A percentile compares a stretch with the other conserved stretches of the same genome.
Conservation (phyloP, 2,113 vertebrate genomes). For the Turdus rufiventris region DNA sequence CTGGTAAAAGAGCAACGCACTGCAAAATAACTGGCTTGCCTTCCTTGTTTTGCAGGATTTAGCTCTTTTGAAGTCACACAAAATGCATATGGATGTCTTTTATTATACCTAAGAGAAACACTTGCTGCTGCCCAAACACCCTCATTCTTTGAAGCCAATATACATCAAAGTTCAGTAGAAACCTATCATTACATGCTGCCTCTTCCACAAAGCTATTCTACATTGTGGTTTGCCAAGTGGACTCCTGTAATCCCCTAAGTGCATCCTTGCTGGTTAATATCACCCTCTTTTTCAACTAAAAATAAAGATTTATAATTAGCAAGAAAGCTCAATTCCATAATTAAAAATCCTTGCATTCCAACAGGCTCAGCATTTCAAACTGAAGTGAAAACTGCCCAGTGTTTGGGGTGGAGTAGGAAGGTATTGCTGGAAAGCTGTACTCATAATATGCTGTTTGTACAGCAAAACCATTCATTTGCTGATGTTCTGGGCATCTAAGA, state of each 20-base stretch:
- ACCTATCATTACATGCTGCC: background rate
- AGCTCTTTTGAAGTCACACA: background rate
- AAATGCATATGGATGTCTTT: background rate
- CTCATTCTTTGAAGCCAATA: conserved; percentile 19
- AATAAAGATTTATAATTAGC: conserved; percentile 14
- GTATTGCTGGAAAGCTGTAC: conserved; percentile 11
- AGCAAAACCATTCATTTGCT: conserved; percentile 53
- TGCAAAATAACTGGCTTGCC: background rate
- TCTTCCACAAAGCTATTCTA: background rate
- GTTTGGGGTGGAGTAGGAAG: conserved; percentile 30
- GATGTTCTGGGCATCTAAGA: conserved; percentile 21
- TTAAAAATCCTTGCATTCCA: conserved; percentile 30
- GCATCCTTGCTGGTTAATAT: background rate
- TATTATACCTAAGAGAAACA: background rate
- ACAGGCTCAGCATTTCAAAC: background rate
- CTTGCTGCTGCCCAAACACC: background rate
- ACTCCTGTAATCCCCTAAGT: conserved; percentile 14
- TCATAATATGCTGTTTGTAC: conserved; percentile 22
- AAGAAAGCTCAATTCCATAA: background rate
- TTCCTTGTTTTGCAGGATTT: background rate
- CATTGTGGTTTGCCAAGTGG: background rate
- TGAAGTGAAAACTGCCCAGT: background rate
- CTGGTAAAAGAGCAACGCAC: background rate
- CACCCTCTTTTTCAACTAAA: conserved; percentile 9
- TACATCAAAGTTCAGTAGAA: conserved; percentile 29